These are phyloP conservation scores for Clarias magur DNA, from an alignment of 2,113 vertebrate genomes.

Conservation along the genomic window DNA sequence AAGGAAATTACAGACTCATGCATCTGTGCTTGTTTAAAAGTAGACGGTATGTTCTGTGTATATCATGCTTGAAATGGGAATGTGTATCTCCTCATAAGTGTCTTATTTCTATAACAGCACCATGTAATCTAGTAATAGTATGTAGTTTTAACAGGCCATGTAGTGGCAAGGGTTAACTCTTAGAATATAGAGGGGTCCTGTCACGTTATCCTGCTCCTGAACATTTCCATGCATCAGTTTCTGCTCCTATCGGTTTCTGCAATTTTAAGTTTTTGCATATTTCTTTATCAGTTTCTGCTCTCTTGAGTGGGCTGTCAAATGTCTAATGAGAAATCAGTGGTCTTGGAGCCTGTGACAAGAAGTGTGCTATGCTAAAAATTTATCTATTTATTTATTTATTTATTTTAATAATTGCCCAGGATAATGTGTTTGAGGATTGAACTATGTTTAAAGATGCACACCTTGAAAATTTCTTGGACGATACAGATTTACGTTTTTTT, in stretches of 20 bases:
- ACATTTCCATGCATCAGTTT: not conserved
- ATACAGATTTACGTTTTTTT: too few species aligned
- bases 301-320: not conserved
- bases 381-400: too few species aligned
- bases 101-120: conserved; percentile 1
- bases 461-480: too few species aligned
- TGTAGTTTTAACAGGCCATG: conserved; percentile 34
- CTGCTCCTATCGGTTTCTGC: not conserved
- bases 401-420: not conserved
- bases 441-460: not conserved
- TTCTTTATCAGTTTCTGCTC: not conserved
- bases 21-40: conserved; percentile 22
- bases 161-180: conserved; percentile 12
- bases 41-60: not conserved
- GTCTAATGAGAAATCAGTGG: not conserved
- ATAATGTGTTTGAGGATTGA: not conserved
- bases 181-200: conserved; percentile 7
- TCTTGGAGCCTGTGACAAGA: not conserved
- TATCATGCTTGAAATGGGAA: not conserved
- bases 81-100: conserved; percentile 14
- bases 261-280: not conserved
- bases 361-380: not conserved
- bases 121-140: not conserved
- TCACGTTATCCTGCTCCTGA: conserved; percentile 15
- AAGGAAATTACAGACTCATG: not conserved